These are phyloP conservation scores for Bellardia bayeri DNA, from an alignment of 2,888 invertebrate genomes.

Conservation along the genomic window DNA sequence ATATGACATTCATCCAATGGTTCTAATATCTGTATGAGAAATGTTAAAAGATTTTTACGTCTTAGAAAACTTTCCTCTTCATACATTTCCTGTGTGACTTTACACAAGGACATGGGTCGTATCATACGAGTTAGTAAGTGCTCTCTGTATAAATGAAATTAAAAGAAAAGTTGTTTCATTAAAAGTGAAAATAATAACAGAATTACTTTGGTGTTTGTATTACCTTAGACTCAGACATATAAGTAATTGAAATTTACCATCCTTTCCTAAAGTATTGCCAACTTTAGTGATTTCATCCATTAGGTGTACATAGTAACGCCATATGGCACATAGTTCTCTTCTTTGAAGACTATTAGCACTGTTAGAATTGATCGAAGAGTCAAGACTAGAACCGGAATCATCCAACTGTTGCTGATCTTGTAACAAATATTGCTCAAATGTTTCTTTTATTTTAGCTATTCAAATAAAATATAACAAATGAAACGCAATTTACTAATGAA, in stretches of 20 bases:
- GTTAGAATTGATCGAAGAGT: constrained; percentile 79
- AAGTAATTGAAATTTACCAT: constrained; percentile 98
- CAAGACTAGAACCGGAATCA: constrained; percentile 80
- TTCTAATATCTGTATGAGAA: constrained; percentile 95
- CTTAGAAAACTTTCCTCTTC: constrained; percentile 98
- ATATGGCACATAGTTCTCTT: constrained; percentile 88
- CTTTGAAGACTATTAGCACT: constrained; percentile 79
- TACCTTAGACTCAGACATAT: constrained; percentile 97
- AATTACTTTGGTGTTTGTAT: constrained; percentile 49
- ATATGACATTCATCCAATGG: constrained; percentile 94
- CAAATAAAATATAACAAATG: constrained; percentile 19
- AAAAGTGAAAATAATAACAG: neutral
- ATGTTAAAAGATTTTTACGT: constrained; percentile 92
- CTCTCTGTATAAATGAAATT: constrained; percentile 86
- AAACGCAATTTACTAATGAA: neutral
- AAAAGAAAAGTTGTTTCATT: neutral
- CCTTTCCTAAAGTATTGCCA: constrained; percentile 93
- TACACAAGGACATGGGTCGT: constrained; percentile 94
- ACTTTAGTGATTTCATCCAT: constrained; percentile 94
- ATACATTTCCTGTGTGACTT: constrained; percentile 96
- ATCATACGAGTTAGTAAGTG: constrained; percentile 96
- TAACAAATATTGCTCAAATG: constrained; percentile 88
- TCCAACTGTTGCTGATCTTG: constrained; percentile 77
- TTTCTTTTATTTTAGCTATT: constrained; percentile 87
- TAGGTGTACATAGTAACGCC: constrained; percentile 94